A percentile compares a stretch with the other conserved stretches of the same genome.
These are phyloP conservation scores for Hippoglossus hippoglossus DNA, from an alignment of 2,797 vertebrate species.

Conservation along the genomic window DNA sequence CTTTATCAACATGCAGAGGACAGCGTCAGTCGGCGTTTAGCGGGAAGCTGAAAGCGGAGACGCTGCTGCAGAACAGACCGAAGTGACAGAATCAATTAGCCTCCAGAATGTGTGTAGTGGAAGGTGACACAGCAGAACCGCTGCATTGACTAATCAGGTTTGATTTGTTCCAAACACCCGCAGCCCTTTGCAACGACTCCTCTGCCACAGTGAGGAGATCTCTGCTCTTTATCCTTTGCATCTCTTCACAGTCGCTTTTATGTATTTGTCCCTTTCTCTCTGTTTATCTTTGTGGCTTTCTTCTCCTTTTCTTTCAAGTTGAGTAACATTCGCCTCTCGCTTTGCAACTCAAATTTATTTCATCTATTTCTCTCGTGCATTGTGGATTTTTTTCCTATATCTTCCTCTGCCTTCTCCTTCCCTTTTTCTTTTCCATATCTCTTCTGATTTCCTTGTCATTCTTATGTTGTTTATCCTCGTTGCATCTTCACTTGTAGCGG, in stretches of 20 bases:
- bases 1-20: constrained; percentile 54
- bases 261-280: background rate
- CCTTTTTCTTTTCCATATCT: constrained; percentile 9
- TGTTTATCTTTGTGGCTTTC: constrained; percentile 15
- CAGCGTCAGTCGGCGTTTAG: constrained; percentile 55
- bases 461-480: constrained; percentile 24
- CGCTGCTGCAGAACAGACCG: constrained; percentile 38
- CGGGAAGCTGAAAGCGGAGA: constrained; percentile 51
- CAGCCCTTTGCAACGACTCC: constrained; percentile 43
- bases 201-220: constrained; percentile 17
- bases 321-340: background rate
- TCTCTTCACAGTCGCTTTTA: constrained; percentile 1
- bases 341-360: constrained; percentile 12
- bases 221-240: constrained; percentile 23
- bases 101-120: constrained; percentile 44
- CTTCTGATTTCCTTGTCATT: constrained; percentile 16
- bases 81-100: constrained; percentile 67
- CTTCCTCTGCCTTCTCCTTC: constrained; percentile 13
- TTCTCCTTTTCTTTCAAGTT: constrained; percentile 15
- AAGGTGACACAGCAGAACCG: constrained; percentile 66
- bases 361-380: background rate
- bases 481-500: constrained; percentile 6
- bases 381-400: constrained; percentile 15
- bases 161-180: constrained; percentile 63
- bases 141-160: constrained; percentile 59